Conservation (phyloP, 2,113 vertebrate genomes). For the Falco punctatus region DNA sequence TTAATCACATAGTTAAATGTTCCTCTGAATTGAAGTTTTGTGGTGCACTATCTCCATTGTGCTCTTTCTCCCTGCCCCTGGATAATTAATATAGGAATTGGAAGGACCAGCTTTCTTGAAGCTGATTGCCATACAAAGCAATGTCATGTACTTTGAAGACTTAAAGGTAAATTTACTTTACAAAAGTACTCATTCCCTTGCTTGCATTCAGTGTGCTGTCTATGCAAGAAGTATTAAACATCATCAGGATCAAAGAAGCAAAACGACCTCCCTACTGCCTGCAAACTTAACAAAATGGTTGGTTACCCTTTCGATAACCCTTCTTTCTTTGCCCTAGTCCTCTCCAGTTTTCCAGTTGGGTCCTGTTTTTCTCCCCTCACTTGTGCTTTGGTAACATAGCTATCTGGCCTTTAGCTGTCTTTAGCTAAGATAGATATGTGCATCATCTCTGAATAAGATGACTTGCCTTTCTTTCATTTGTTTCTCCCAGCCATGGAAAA, state of each 20-base stretch:
- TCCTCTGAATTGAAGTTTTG: background rate
- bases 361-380: background rate
- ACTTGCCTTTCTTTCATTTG: background rate
- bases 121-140: background rate
- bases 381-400: background rate
- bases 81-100: background rate
- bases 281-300: background rate
- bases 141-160: background rate
- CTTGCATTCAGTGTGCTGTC: background rate
- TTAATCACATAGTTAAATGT: background rate
- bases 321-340: background rate
- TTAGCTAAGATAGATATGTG: background rate
- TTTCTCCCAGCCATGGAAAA: background rate
- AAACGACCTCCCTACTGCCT: fast-evolving
- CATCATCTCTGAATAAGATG: background rate
- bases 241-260: background rate
- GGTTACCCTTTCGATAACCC: background rate
- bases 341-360: background rate
- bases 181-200: background rate
- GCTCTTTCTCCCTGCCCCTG: background rate
- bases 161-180: background rate
- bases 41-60: background rate
- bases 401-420: background rate
- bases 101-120: background rate
- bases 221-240: background rate